phyloP scores from a whole-genome alignment of 2,113 vertebrate species.

The Poecilia latipinna region DNA sequence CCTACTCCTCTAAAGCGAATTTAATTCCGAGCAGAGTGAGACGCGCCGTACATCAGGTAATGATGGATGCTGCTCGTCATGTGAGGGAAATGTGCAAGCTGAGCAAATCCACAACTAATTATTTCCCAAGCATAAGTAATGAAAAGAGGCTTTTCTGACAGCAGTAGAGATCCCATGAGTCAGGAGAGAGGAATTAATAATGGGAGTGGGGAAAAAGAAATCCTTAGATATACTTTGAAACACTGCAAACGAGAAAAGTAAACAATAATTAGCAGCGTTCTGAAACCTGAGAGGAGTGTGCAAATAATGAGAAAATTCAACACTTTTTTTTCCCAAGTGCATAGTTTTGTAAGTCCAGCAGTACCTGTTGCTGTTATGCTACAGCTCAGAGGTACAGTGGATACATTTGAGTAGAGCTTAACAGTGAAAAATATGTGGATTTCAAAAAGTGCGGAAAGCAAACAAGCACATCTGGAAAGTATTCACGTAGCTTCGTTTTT shows the following conservation, averaged over 20 bases:
- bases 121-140: conserved; percentile 61
- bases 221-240: conserved; percentile 51
- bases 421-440: too few species aligned
- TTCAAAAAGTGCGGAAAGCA: too few species aligned
- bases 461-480: too few species aligned
- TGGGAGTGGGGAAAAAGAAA: conserved; percentile 12
- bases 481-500: too few species aligned
- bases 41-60: conserved; percentile 66
- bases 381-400: background rate
- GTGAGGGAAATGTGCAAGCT: conserved; percentile 64
- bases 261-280: conserved; percentile 54
- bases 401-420: too few species aligned
- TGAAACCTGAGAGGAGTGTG: conserved; percentile 30
- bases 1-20: conserved; percentile 75
- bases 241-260: conserved; percentile 44
- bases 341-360: background rate
- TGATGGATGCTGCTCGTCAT: conserved; percentile 68
- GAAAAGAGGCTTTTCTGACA: conserved; percentile 42
- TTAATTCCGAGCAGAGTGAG: conserved; percentile 64
- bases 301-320: conserved; percentile 36
- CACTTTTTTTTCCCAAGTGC: background rate
- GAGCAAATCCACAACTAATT: conserved; percentile 67
- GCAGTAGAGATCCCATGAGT: conserved; percentile 34
- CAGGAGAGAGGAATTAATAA: conserved; percentile 48
- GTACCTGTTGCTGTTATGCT: background rate